A percentile compares a stretch with the other conserved stretches of the same genome.
Conservation (phyloP, 2,797 vertebrate species). For the Oreortyx pictus region DNA sequence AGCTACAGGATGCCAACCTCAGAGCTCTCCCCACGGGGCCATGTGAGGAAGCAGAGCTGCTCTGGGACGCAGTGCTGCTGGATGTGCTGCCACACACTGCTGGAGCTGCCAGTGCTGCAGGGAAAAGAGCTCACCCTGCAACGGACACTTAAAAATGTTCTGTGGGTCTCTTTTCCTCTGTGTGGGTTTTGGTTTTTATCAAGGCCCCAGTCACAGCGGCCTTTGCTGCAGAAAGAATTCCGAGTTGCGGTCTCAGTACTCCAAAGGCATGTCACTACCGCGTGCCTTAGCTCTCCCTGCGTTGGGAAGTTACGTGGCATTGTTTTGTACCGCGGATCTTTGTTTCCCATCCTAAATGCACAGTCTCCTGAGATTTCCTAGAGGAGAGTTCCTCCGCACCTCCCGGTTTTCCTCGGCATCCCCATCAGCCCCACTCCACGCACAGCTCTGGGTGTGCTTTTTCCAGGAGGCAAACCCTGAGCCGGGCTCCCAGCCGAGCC, state of each 20-base stretch:
- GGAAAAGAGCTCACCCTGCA: background rate
- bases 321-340: no score
- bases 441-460: background rate
- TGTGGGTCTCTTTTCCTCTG: background rate
- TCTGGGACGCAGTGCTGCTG: background rate
- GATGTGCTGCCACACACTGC: background rate
- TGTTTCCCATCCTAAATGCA: fast-evolving
- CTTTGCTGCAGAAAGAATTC: background rate
- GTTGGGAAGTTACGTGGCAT: background rate
- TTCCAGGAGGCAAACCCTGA: background rate
- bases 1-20: background rate
- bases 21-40: background rate
- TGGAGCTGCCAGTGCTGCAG: background rate
- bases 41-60: background rate
- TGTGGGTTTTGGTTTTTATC: background rate
- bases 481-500: background rate
- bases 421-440: background rate
- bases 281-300: background rate
- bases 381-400: background rate
- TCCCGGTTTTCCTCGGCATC: background rate
- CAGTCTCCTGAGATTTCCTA: background rate
- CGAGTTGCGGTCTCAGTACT: fast-evolving
- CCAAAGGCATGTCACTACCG: background rate
- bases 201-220: background rate
- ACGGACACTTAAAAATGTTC: background rate